Evolutionary conservation across 2,797 vertebrate genomes (phyloP), one percentile per base, ranked within the genome.

Genomic region (Phylloscopus collybita): DNA sequence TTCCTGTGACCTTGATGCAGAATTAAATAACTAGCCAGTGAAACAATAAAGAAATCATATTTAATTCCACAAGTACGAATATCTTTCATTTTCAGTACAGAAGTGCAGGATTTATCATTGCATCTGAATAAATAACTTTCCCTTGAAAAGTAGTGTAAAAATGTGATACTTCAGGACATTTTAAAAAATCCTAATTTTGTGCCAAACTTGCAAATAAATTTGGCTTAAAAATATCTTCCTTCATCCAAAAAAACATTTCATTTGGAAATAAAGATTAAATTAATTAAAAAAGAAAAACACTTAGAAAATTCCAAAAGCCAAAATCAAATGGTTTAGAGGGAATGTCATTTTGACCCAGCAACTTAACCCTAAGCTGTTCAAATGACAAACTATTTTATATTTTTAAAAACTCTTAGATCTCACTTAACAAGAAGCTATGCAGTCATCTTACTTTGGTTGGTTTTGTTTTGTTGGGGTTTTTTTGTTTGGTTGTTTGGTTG

Each of bases 141-240:
- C 25, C 44, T 21, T 83, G 32, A 83, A 90, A 75, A 83, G 71
- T 0, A 66, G 1, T 16, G 3, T 38, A 80, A 90, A 94, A 90
- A 61, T 50, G 6, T 34, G 8, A 59, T 83, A 60, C 13, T 49
- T 80, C 18, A 16, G 4, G 23, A 47, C 16, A 50, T 42, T 88
- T 23, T 11, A 8, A 50, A 86, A 88, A 6, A 67, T 64, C 7
- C 8, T 30, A 70, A 59, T 4, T 82, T 66, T 92, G 36, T 66
- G 49, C 7, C 60, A 80, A 94, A 91, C 66, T 66, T 69, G 7
- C 22, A 75, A 88, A 84, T 42, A 76, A 66, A 34, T 88, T 92
- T 38, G 17, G 22, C 42, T 49, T 20, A 9, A 89, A 88, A 66
- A 50, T 7, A 4, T 64, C 3, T 56, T 65, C 2, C 88, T 86